phyloP scores from a whole-genome alignment of 2,888 invertebrate genomes.

The Drosophila hamatofila region DNA sequence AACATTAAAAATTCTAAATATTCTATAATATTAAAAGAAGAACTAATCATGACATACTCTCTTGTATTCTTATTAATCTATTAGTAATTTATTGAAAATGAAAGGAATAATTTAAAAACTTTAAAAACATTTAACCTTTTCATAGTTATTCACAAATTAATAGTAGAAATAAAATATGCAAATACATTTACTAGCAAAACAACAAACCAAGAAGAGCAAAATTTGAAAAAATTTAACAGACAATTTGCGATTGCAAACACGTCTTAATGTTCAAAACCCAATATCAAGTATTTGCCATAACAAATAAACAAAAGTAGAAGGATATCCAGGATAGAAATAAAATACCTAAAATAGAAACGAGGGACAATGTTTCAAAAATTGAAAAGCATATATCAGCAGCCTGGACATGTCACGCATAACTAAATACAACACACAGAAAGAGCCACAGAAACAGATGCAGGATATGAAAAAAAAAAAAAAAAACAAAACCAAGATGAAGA shows the following conservation, averaged over 20 bases:
- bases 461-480: neutral
- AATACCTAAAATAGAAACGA: conserved; percentile 4
- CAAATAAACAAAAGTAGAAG: conserved; percentile 44
- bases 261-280: conserved; percentile 42
- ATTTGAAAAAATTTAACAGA: conserved; percentile 4
- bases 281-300: conserved; percentile 38
- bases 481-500: conserved; percentile 21
- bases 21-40: too few species aligned
- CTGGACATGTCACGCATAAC: conserved; percentile 70
- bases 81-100: too few species aligned
- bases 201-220: neutral
- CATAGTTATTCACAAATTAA: neutral
- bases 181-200: conserved; percentile 30
- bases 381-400: conserved; percentile 73
- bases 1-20: too few species aligned
- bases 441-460: conserved; percentile 18
- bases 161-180: conserved; percentile 26
- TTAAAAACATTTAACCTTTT: neutral
- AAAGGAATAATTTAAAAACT: neutral
- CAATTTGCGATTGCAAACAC: conserved; percentile 52
- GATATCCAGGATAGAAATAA: conserved; percentile 3
- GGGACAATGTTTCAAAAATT: conserved; percentile 61
- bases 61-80: too few species aligned
- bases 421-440: conserved; percentile 41
- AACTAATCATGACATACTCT: too few species aligned